Conservation (phyloP, 2,888 invertebrate genomes). For the Athrips mouffetella region DNA sequence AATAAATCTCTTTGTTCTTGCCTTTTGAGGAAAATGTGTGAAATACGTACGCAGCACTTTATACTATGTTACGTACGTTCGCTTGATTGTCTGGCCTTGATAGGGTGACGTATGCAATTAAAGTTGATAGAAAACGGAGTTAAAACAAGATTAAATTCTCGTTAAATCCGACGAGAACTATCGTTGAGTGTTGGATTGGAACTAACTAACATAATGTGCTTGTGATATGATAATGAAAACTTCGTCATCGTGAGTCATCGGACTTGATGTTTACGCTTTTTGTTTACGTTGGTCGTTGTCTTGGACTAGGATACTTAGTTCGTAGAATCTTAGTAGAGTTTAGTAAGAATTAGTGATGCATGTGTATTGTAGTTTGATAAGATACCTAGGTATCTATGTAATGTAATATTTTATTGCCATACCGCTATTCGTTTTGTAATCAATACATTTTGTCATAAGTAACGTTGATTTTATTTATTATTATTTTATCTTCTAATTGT, state of each 20-base stretch:
- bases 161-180: constrained; percentile 48
- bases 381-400: constrained; percentile 10
- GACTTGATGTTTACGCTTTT: constrained; percentile 68
- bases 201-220: constrained; percentile 60
- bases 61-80: constrained; percentile 51
- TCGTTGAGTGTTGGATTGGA: constrained; percentile 56
- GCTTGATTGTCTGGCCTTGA: constrained; percentile 51
- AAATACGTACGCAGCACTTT: constrained; percentile 42
- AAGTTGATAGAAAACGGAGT: constrained; percentile 13
- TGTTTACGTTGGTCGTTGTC: constrained; percentile 61
- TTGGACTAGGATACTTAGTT: constrained; percentile 35
- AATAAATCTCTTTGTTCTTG: constrained; percentile 69
- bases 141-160: constrained; percentile 35
- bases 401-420: constrained; percentile 1
- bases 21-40: constrained; percentile 60
- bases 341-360: constrained; percentile 53
- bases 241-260: constrained; percentile 75
- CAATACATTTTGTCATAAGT: no score
- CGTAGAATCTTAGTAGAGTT: constrained; percentile 47
- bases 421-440: neutral
- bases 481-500: no score
- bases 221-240: constrained; percentile 74
- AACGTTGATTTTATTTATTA: no score
- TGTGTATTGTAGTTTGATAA: constrained; percentile 30
- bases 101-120: constrained; percentile 29